These are phyloP conservation scores for Anorthoa munda DNA, from an alignment of 2,888 invertebrate genomes.

Conservation along the genomic window DNA sequence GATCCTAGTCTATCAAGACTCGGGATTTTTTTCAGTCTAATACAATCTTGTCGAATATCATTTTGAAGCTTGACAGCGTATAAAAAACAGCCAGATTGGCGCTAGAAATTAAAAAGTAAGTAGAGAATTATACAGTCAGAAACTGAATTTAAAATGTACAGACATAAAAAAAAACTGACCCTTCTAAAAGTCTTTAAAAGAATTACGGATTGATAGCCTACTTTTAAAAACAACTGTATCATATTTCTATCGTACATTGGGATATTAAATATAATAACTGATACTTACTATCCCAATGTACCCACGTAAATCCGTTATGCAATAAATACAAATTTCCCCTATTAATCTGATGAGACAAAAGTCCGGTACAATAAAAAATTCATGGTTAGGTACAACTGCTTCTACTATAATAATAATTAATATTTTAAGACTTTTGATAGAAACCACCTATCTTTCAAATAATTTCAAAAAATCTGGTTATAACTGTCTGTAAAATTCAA, in stretches of 20 bases:
- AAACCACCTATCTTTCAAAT: too few species aligned
- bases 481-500: too few species aligned
- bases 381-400: neutral
- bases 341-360: slow-evolving; percentile 40
- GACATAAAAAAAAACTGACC: neutral
- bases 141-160: neutral
- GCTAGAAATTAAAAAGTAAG: neutral
- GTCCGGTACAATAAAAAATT: neutral
- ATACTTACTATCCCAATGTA: neutral
- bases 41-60: too few species aligned
- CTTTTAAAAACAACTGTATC: slow-evolving; percentile 13
- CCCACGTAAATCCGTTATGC: slow-evolving; percentile 22
- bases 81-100: neutral
- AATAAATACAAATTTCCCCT: slow-evolving; percentile 41
- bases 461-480: too few species aligned
- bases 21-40: too few species aligned
- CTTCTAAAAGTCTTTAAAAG: slow-evolving; percentile 8
- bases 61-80: too few species aligned
- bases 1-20: too few species aligned
- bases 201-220: slow-evolving; percentile 12
- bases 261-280: neutral
- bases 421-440: too few species aligned
- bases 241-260: too few species aligned
- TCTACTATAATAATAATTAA: neutral
- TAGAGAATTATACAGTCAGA: neutral